Evolutionary conservation across 2,888 invertebrate species (phyloP).

Genomic region (Petrophora chlorosata): DNA sequence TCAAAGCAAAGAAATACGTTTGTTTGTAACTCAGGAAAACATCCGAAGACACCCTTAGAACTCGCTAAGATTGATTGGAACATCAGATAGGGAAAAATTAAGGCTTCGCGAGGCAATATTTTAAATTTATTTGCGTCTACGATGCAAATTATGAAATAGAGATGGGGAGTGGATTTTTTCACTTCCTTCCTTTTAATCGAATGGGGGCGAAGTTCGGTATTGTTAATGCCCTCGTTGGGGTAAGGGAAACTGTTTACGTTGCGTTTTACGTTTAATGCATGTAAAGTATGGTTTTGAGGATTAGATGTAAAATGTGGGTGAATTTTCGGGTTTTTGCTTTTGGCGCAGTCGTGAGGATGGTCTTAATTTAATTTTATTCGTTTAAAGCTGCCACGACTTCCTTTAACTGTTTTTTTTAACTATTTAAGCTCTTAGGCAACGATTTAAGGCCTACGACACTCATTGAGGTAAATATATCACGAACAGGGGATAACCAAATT

Average conservation of each 20-base stretch:
- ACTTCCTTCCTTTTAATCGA: constrained; percentile 71
- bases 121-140: constrained; percentile 81
- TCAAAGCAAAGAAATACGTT: constrained; percentile 25
- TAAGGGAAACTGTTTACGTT: constrained; percentile 67
- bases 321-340: constrained; percentile 24
- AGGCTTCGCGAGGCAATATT: constrained; percentile 73
- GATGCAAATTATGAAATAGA: constrained; percentile 82
- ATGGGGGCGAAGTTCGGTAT: constrained; percentile 65
- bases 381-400: constrained; percentile 1
- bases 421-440: no score
- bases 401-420: not conserved
- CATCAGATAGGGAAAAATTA: constrained; percentile 70
- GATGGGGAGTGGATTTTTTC: constrained; percentile 65
- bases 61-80: constrained; percentile 62
- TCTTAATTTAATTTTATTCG: constrained; percentile 19
- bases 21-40: constrained; percentile 20
- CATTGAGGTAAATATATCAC: no score
- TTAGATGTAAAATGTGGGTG: constrained; percentile 24
- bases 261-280: constrained; percentile 51
- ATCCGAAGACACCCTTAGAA: constrained; percentile 36
- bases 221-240: constrained; percentile 59
- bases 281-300: constrained; percentile 32
- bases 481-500: no score
- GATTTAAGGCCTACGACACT: no score
- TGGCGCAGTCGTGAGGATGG: constrained; percentile 13